These are phyloP conservation scores for Molanna angustata DNA, from an alignment of 2,888 invertebrate species.

Conservation along the genomic window DNA sequence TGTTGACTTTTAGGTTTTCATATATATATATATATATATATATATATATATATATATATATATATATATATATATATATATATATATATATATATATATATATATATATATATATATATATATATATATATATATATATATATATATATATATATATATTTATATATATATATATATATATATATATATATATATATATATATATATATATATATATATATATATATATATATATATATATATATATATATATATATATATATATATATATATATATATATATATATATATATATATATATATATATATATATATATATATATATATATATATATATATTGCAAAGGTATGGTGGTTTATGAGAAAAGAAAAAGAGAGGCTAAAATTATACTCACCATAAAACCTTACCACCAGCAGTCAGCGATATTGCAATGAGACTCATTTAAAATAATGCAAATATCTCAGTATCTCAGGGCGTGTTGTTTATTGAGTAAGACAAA, in stretches of 20 bases:
- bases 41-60: background rate
- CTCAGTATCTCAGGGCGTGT: too few relatives aligned
- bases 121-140: background rate
- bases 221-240: background rate
- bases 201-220: background rate
- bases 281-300: background rate
- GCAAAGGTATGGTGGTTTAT: too few relatives aligned
- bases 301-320: background rate
- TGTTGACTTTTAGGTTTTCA: background rate
- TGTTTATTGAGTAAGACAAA: too few relatives aligned
- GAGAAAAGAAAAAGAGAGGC: too few relatives aligned
- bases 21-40: background rate
- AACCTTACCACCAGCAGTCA: too few relatives aligned
- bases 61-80: background rate
- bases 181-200: background rate
- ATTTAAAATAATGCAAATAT: too few relatives aligned
- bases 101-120: background rate
- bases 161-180: background rate
- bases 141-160: background rate
- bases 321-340: background rate
- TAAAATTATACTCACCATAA: too few relatives aligned
- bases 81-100: background rate
- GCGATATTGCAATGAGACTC: too few relatives aligned
- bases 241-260: background rate
- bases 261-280: background rate